Evolutionary conservation across 2,797 vertebrate genomes (phyloP), one percentile per base, ranked within the genome.

Genomic region (Acanthurus leucopareius): DNA sequence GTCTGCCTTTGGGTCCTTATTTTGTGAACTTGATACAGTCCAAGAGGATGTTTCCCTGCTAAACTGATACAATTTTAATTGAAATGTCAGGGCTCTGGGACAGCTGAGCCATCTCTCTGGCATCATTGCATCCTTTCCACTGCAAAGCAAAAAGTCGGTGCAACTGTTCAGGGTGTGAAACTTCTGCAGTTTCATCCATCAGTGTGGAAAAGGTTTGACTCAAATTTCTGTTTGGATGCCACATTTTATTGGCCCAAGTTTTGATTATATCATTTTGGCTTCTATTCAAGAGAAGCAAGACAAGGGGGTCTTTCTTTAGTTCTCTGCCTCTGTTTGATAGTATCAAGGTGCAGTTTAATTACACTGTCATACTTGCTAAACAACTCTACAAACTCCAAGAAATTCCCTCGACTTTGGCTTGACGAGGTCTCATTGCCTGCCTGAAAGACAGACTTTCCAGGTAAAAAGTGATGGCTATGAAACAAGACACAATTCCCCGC

Each of bases 381-480:
- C 68, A 86, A 32, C 63, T 78, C 57, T 16, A 80, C 69, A 20
- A 61, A 57, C 19, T 79, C 57, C 42, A 42, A 9, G 20, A 63
- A 79, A 73, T 73, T 68, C 1, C 83, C 74, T 69, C 22, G 38
- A 83, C 81, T 81, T 79, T 59, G 61, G 77, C 69, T 86, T 69
- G 58, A 20, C 1, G 14, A 2, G 17, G 57, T 75, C 4, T 80
- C 57, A 72, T 72, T 76, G 3, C 77, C 82, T 68, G 66, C 73
- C 73, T 78, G 20, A 79, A 87, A 69, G 59, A 16, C 71, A 76
- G 35, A 19, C 65, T 75, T 75, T 45, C 73, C 42, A 73, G 64
- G 59, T 69, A 77, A 42, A 56, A 49, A 10, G 19, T 77, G 38
- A 56, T 57, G 48, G 2, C 71, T 48, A 76, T 38, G 10, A 85